Conservation (phyloP, 2,888 invertebrate species). For the Cordilura impudica region DNA sequence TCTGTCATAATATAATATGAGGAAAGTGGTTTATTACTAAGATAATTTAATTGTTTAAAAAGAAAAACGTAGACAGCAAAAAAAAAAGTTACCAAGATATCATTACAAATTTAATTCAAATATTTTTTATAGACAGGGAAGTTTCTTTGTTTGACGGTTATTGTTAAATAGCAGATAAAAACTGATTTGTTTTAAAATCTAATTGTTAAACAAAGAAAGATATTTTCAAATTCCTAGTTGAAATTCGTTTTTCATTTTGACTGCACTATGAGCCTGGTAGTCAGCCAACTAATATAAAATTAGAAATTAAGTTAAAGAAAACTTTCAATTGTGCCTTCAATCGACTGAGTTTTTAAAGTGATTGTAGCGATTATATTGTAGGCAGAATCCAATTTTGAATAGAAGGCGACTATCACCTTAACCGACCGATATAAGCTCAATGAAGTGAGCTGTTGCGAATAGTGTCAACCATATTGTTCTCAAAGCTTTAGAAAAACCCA, state of each 20-base stretch:
- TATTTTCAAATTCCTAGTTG: background rate
- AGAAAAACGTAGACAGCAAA: background rate
- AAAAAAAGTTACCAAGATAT: slow-evolving; percentile 14
- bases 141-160: background rate
- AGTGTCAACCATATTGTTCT: no score
- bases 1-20: background rate
- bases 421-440: no score
- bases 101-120: background rate
- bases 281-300: no score
- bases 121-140: slow-evolving; percentile 13
- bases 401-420: no score
- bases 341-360: no score
- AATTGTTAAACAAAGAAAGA: slow-evolving; percentile 4
- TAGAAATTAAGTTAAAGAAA: no score
- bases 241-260: background rate
- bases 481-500: no score
- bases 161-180: slow-evolving; percentile 30
- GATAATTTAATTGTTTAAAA: slow-evolving; percentile 7
- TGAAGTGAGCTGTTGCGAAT: no score
- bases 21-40: background rate
- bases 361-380: no score
- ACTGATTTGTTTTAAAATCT: slow-evolving; percentile 21
- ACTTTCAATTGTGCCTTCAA: no score
- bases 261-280: background rate
- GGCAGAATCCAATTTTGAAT: no score